phyloP scores from a whole-genome alignment of 2,113 vertebrate species.

The Trogon melanurus region DNA sequence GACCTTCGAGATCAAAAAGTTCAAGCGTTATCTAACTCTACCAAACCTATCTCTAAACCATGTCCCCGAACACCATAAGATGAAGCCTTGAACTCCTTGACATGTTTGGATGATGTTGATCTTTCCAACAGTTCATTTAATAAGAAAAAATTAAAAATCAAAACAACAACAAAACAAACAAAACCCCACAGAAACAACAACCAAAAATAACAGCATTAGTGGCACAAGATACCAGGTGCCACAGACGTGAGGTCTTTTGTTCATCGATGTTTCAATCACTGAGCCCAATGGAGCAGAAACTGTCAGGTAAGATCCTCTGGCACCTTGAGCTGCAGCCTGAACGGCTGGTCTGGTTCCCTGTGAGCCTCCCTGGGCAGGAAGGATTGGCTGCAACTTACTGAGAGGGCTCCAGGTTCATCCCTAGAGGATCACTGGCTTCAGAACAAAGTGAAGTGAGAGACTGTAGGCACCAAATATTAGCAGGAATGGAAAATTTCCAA shows the following conservation, averaged over 20 bases:
- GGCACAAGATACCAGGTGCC: neutral
- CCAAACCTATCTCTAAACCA: no score
- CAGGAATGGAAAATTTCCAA: neutral
- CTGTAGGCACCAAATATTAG: neutral
- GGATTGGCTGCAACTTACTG: neutral
- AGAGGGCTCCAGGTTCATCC: neutral
- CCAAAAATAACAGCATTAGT: neutral
- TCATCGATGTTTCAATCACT: neutral
- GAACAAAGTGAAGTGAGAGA: neutral
- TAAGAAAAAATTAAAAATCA: neutral
- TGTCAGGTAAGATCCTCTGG: neutral
- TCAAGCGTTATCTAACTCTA: no score
- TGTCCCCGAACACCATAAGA: neutral
- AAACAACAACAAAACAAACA: neutral
- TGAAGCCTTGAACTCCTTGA: neutral
- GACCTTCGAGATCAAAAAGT: no score
- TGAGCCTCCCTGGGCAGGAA: neutral
- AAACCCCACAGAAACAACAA: no score
- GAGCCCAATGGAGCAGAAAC: neutral
- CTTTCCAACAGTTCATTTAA: neutral
- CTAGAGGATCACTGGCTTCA: neutral
- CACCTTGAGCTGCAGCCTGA: neutral
- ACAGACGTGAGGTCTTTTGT: neutral
- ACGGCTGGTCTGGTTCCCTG: neutral
- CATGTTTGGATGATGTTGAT: fast-evolving